phyloP scores from a whole-genome alignment of 2,113 vertebrate species.

The Tenrec ecaudatus region DNA sequence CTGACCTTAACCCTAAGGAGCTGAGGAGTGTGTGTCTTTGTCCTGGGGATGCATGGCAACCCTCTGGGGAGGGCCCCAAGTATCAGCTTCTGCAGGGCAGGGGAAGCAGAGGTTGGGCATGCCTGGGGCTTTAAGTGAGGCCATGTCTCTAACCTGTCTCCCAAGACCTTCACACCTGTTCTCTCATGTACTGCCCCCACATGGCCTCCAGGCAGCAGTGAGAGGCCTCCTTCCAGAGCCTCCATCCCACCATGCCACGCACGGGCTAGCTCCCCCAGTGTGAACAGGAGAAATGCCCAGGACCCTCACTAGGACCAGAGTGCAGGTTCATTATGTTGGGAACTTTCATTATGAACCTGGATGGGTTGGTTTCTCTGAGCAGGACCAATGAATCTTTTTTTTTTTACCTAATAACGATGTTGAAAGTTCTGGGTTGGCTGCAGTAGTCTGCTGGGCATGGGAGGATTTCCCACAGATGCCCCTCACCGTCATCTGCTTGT shows the following conservation, averaged over 20 bases:
- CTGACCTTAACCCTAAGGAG: neutral
- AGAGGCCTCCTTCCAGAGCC: neutral
- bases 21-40: neutral
- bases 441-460: neutral
- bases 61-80: neutral
- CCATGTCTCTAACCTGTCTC: neutral
- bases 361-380: neutral
- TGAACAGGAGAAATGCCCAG: too few species aligned
- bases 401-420: too few species aligned
- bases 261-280: too few species aligned
- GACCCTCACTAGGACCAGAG: neutral
- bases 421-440: rapidly evolving
- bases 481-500: too few species aligned
- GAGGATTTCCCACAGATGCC: neutral
- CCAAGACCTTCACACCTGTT: neutral
- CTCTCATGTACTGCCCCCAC: neutral
- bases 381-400: too few species aligned
- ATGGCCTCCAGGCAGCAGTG: neutral
- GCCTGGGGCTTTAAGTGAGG: neutral
- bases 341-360: neutral
- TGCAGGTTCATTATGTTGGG: neutral
- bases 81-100: neutral
- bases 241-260: neutral
- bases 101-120: neutral
- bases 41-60: too few species aligned